Base-by-base conservation (phyloP, 2,113 vertebrate genomes). In the Amia ocellicauda region DNA sequence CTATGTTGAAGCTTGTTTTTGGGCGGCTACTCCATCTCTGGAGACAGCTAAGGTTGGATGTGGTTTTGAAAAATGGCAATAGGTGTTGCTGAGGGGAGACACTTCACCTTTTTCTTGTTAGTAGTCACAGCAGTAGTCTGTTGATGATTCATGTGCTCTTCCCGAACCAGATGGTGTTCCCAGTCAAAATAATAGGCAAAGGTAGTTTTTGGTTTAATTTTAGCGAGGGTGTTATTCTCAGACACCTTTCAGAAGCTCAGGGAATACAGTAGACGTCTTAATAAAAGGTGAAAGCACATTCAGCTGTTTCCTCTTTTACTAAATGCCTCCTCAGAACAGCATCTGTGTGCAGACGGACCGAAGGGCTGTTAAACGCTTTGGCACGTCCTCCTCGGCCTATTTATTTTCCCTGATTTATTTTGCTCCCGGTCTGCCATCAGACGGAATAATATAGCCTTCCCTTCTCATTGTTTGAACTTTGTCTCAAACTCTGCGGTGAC, bases 221-320 rank as follows among this genome's bases (percentile, higher is more conserved):
- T 16, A 47, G 45, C 45, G 5, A 36, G 31, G 1, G 31, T 7
- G 31, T 36, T 36, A 2, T 5, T 36, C 31, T 36, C 31, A 36
- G 31, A 5, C 31, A 17, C 1, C 16, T 19, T 47, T 47, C n/a
- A 17, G 14, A 47, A 16, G 13, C 13, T 5, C 4, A 11, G n/a
- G 45, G 14, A 47, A 47, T 19, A 5, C 45, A n/a, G 45, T 47
- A 47, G 14, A 47, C 2, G 31, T 36, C 11, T 36, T 36, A 36
- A 11, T 36, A 11, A 47, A 17, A 19, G 16, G n/a, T 16, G 45
- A 17, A 47, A 47, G 45, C 5, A 17, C 45, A 47, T 11, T 47
- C 45, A 47, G 45, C 45, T 47, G 45, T 47, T 47, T 47, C 45
- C 45, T 47, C 5, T 47, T 47, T 47, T 16, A 47, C 45, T 47